A percentile compares a stretch with the other conserved stretches of the same genome.
These are phyloP conservation scores for Parauchenoglanis ngamensis DNA, from an alignment of 2,797 vertebrate species.

Conservation along the genomic window DNA sequence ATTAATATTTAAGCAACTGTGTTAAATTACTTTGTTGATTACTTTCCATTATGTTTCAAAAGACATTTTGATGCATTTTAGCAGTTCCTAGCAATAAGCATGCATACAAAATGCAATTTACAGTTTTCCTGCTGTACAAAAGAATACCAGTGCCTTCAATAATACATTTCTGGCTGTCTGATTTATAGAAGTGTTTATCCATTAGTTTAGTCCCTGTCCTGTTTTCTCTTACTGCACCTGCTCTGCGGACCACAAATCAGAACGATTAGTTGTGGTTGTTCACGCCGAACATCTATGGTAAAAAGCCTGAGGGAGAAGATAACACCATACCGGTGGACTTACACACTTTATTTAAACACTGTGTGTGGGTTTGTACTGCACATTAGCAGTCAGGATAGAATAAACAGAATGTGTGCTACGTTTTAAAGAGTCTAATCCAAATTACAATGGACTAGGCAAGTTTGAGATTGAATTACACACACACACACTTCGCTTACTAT, in stretches of 20 bases:
- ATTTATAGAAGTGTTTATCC: neutral
- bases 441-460: slow-evolving; percentile 17
- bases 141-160: neutral
- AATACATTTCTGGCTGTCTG: neutral
- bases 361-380: neutral
- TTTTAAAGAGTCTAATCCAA: neutral
- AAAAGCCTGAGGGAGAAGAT: slow-evolving; percentile 5
- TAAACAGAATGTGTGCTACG: neutral
- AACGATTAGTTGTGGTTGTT: slow-evolving; percentile 1
- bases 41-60: neutral
- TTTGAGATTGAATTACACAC: neutral
- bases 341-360: neutral
- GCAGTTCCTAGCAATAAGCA: neutral
- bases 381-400: too few species aligned
- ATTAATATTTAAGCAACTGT: neutral
- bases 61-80: neutral
- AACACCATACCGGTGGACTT: neutral
- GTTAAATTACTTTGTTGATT: neutral
- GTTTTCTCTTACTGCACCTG: neutral
- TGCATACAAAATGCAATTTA: neutral
- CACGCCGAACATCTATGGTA: neutral
- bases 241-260: neutral
- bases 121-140: slow-evolving; percentile 7
- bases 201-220: neutral
- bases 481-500: neutral